Base-by-base conservation (phyloP, 2,797 vertebrate species). In the Ceyx erithaca region DNA sequence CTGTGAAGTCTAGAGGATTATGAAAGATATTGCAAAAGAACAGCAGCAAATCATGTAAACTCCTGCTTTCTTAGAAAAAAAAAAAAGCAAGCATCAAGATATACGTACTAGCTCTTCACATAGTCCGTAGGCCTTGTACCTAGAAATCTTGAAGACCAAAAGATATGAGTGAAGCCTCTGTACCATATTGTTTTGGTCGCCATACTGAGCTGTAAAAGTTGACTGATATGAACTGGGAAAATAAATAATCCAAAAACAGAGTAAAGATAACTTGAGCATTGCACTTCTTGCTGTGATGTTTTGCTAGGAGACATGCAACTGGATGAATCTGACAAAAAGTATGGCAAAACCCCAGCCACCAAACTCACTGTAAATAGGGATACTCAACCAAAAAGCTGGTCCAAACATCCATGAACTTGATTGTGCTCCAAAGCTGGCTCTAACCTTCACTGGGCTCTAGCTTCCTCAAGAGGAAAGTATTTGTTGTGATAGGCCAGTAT, bases 51-150 rank as follows among this genome's bases (percentile, higher is more conserved):
- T 8, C 33, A 25, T 20, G 37, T 25, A 12, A 84, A 48, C 14
- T 11, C 26, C 23, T 75, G 2, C 15, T 66, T 3, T 28, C 31
- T 31, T 76, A 10, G 2, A 15, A 40, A 14, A 40, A 40, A 10
- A 2, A 57, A 90, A 46, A 37, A 69, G 33, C 33, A 33, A 54
- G 2, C 25, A 28, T 49, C 10, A 51, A 6, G 19, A 45, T 35
- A 9, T 2, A 18, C 1, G 6, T n/a, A 3, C 16, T 30, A 19
- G 25, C 13, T 76, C 17, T 35, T 5, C 7, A 13, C 9, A 7
- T 19, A 51, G 46, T 35, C 67, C 83, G 14, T 19, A 49, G 41
- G 35, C 31, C 30, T 80, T 41, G 12, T 21, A 14, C 30, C 12
- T 67, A 63, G 16, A 17, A 43, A 0, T 35, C 23, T 19, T 62